Conservation (phyloP, 2,113 vertebrate genomes). For the Centropus unirufus region DNA sequence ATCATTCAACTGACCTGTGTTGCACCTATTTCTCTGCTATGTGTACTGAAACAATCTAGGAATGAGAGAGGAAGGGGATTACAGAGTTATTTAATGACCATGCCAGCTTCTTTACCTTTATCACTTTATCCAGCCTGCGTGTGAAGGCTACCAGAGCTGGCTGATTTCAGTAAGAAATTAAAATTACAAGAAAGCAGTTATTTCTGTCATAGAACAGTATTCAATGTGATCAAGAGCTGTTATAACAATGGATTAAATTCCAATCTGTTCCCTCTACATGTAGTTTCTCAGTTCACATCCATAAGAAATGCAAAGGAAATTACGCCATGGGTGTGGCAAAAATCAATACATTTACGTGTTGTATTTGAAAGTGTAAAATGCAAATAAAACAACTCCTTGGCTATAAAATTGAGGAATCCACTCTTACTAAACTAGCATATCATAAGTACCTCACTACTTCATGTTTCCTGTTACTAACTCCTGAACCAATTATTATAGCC, state of each 20-base stretch:
- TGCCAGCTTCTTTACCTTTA: neutral
- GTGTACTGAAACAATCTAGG: neutral
- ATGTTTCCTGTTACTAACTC: neutral
- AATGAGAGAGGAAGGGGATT: neutral
- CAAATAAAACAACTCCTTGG: neutral
- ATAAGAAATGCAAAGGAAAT: slow-evolving; percentile 12
- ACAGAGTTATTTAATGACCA: neutral
- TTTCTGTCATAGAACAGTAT: neutral
- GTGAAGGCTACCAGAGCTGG: neutral
- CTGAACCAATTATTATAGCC: neutral
- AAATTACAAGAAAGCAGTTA: neutral
- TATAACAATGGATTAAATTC: slow-evolving; percentile 12
- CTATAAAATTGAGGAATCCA: neutral
- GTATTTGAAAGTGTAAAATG: slow-evolving; percentile 28
- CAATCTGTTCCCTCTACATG: neutral
- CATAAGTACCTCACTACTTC: neutral
- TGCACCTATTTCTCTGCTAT: neutral
- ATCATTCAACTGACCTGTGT: neutral
- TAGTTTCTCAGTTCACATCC: neutral
- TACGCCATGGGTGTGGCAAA: slow-evolving; percentile 17
- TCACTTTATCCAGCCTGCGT: neutral
- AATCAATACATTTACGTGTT: slow-evolving; percentile 22
- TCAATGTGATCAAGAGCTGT: neutral
- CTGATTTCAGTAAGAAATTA: neutral
- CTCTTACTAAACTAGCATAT: neutral